Conservation (phyloP, 2,113 vertebrate genomes). For the Phyllostomus hastatus region DNA sequence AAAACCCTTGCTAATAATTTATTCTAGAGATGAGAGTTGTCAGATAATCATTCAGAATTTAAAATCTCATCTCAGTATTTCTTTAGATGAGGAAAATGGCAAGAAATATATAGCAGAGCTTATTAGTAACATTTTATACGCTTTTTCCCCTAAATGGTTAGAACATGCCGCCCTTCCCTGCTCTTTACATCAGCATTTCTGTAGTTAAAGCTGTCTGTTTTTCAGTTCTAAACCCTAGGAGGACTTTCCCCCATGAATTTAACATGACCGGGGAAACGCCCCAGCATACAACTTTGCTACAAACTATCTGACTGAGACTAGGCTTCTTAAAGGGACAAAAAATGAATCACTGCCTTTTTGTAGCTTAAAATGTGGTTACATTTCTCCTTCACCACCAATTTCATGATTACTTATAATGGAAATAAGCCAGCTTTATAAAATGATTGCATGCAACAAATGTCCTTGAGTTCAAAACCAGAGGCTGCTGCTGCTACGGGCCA, state of each 20-base stretch:
- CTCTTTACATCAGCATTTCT: constrained; percentile 3
- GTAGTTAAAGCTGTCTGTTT: constrained; percentile 63
- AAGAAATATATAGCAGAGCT: constrained; percentile 34
- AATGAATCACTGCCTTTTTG: constrained; percentile 46
- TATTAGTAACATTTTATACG: constrained; percentile 45
- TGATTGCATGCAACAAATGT: neutral
- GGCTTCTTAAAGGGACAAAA: constrained; percentile 49
- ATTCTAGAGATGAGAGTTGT: constrained; percentile 8
- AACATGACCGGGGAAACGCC: constrained; percentile 68
- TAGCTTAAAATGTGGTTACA: constrained; percentile 6
- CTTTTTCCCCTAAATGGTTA: constrained; percentile 56
- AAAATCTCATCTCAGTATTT: constrained; percentile 54
- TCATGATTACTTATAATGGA: constrained; percentile 58
- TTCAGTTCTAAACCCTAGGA: constrained; percentile 61
- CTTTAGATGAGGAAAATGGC: constrained; percentile 44
- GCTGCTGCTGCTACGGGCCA: neutral
- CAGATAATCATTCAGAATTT: constrained; percentile 49
- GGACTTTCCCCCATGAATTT: constrained; percentile 72
- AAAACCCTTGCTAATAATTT: constrained; percentile 24
- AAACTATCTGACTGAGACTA: constrained; percentile 56
- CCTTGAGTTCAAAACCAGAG: neutral
- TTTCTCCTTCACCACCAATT: constrained; percentile 7
- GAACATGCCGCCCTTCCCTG: constrained; percentile 19
- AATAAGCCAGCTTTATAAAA: constrained; percentile 24
- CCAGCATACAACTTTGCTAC: constrained; percentile 61